Percentiles rank a stretch among this genome's conserved stretches.
Evolutionary conservation across 2,888 invertebrate species (phyloP).

Genomic region (Eilema caniola): DNA sequence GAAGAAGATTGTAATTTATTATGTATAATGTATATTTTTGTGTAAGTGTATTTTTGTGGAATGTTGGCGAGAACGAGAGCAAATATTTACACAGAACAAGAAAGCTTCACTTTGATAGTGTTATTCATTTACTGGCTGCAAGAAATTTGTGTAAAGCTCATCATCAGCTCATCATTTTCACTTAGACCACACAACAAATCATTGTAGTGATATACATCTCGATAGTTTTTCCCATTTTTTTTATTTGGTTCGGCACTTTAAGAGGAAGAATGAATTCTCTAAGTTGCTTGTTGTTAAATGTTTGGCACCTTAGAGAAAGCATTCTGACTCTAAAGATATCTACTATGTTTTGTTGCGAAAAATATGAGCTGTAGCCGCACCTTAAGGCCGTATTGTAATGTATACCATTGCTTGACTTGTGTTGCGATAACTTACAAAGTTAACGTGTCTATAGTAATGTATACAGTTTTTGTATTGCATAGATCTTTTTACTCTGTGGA

Average conservation of each 20-base stretch:
- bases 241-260: no score
- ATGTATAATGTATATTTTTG: slow-evolving; percentile 37
- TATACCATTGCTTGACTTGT: slow-evolving; percentile 44
- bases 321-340: no score
- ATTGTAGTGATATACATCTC: no score
- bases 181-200: no score
- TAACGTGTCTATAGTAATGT: slow-evolving; percentile 32
- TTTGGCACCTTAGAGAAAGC: no score
- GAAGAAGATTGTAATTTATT: not conserved
- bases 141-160: slow-evolving; percentile 55
- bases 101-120: slow-evolving; percentile 49
- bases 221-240: no score
- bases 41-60: slow-evolving; percentile 40
- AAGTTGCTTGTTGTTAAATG: no score
- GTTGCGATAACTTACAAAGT: slow-evolving; percentile 44
- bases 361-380: no score
- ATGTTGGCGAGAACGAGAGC: slow-evolving; percentile 44
- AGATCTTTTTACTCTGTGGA: slow-evolving; percentile 3
- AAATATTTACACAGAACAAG: slow-evolving; percentile 53
- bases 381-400: slow-evolving; percentile 51
- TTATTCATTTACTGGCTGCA: slow-evolving; percentile 53
- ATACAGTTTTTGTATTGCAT: slow-evolving; percentile 8
- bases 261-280: no score
- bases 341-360: no score
- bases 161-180: no score